Base-by-base conservation (phyloP, 2,888 invertebrate species). In the Gastracanthus pulcherrimus region DNA sequence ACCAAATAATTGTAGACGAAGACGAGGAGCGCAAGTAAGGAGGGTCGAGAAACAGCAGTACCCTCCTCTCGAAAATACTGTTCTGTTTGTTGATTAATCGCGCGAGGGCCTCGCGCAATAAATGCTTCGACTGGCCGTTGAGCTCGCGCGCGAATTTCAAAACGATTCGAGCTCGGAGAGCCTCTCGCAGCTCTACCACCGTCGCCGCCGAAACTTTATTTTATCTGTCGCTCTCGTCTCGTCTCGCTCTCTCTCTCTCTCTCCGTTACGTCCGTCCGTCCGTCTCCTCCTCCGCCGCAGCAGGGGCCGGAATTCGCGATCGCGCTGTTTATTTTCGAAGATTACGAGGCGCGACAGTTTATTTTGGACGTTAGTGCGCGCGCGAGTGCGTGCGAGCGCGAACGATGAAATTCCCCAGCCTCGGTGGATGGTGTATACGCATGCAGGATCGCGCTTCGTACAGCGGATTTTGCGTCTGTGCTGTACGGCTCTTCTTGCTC, bases 341-440 rank as follows among this genome's bases (percentile, higher is more conserved):
- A 86, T 86, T 86, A 86, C 86, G 86, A 86, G 85, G 83, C 85
- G 85, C 86, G 84, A 85, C 85, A 85, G 86, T 86, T 86, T 85
- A 86, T 85, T 86, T 85, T 85, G 83, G 86, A 86, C 86, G 83
- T 84, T 82, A 76, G 70, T 82, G 78, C 80, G 84, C 84, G 62
- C n/a, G 6, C 26, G 51, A 31, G 51, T 29, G 34, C n/a, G 29
- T 4, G 60, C 3, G 34, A 6, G 38, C 41, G 51, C 84, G 84
- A 83, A 84, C 83, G 80, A 75, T 83, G 84, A 83, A 84, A 85
- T 86, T 84, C 84, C 83, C 45, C 76, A 38, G 62, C 36, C 48
- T n/a, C 36, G 23, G 3, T 67, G 29, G n/a, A n/a, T n/a, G n/a
- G n/a, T n/a, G n/a, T n/a, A n/a, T n/a, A n/a, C n/a, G n/a, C n/a